phyloP scores from a whole-genome alignment of 2,888 invertebrate species.

The Cheilosia soror region DNA sequence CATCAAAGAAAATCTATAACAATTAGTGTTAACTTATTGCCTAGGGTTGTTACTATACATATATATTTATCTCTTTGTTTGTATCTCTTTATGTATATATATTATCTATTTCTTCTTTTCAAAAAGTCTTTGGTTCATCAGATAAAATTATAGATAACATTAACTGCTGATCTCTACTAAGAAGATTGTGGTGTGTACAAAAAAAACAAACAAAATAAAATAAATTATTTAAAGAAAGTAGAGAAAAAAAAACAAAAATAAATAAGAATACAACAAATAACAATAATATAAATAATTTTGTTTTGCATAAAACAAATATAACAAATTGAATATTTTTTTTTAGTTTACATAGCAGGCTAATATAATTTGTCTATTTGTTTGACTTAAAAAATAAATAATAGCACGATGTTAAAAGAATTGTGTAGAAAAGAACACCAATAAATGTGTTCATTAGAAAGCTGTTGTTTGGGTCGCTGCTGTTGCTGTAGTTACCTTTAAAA shows the following conservation, averaged over 20 bases:
- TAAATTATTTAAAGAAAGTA: conserved; percentile 62
- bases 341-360: conserved; percentile 54
- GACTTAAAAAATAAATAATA: conserved; percentile 75
- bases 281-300: conserved; percentile 65
- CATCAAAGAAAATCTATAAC: conserved; percentile 69
- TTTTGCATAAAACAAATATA: conserved; percentile 47
- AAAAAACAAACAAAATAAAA: conserved; percentile 66
- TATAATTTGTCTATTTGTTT: conserved; percentile 76
- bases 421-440: conserved; percentile 76
- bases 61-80: conserved; percentile 24
- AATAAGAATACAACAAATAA: conserved; percentile 66
- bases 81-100: conserved; percentile 22
- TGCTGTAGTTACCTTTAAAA: conserved; percentile 25
- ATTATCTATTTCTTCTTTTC: conserved; percentile 43
- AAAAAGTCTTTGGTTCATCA: conserved; percentile 74
- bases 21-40: conserved; percentile 63
- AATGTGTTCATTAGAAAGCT: conserved; percentile 72
- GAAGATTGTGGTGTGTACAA: conserved; percentile 46
- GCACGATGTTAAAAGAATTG: conserved; percentile 81
- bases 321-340: conserved; percentile 58
- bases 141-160: conserved; percentile 66
- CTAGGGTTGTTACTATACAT: conserved; percentile 63
- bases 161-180: conserved; percentile 51
- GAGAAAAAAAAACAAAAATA: conserved; percentile 62
- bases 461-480: conserved; percentile 20